A percentile compares a stretch with the other conserved stretches of the same genome.
These are phyloP conservation scores for Notothenia rossii DNA, from an alignment of 2,113 vertebrate genomes.

Conservation along the genomic window DNA sequence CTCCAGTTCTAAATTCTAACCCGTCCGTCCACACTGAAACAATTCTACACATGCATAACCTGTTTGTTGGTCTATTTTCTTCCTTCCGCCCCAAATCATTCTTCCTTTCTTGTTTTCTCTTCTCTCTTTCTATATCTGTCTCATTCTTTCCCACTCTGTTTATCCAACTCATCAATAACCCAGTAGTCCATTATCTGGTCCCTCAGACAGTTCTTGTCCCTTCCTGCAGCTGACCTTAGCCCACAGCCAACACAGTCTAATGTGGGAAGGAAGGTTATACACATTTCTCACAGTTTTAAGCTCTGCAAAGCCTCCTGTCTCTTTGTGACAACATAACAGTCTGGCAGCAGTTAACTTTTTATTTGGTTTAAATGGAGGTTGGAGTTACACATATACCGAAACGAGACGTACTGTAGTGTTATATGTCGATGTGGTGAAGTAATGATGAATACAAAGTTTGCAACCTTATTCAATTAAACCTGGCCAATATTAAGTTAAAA, in stretches of 20 bases:
- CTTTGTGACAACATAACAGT: not conserved
- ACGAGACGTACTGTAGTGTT: not conserved
- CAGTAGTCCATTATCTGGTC: slow-evolving; percentile 46
- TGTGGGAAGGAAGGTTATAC: slow-evolving; percentile 24
- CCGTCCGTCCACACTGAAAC: slow-evolving; percentile 5
- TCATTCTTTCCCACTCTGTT: slow-evolving; percentile 16
- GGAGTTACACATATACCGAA: not conserved
- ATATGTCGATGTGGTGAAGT: not conserved
- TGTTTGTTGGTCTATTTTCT: not conserved
- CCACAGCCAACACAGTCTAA: slow-evolving; percentile 19
- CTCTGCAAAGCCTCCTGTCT: not conserved
- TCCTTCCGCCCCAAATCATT: not conserved
- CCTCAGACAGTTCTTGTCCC: slow-evolving; percentile 25
- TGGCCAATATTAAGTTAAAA: no score
- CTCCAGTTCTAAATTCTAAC: slow-evolving; percentile 42
- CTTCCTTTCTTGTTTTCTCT: not conserved
- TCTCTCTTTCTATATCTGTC: not conserved
- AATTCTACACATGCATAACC: not conserved
- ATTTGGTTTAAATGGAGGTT: not conserved
- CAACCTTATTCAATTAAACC: no score
- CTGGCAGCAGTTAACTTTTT: not conserved
- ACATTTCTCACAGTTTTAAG: slow-evolving; percentile 19
- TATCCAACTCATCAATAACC: slow-evolving; percentile 51
- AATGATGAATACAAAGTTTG: not conserved
- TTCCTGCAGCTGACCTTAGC: slow-evolving; percentile 36